A percentile compares a stretch with the other conserved stretches of the same genome.
phyloP scores from a whole-genome alignment of 1,140 invertebrate genomes.

The Drosophila asahinai region DNA sequence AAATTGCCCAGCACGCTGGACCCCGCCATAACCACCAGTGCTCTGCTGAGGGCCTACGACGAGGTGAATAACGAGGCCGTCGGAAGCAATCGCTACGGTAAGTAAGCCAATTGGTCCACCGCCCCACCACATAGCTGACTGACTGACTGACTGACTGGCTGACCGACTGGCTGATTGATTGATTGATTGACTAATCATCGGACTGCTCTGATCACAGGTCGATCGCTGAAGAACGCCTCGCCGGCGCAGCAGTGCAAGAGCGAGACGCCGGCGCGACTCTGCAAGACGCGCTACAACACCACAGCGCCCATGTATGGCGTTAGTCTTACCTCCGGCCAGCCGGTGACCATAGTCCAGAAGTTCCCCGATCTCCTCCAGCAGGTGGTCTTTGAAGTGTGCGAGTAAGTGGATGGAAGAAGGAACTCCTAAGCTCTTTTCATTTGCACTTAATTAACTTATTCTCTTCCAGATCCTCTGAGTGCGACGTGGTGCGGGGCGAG shows the following conservation, averaged over 20 bases:
- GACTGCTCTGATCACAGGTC: constrained; percentile 58
- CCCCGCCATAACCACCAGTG: constrained; percentile 89
- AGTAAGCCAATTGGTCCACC: constrained; percentile 62
- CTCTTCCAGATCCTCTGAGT: constrained; percentile 91
- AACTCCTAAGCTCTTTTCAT: background rate
- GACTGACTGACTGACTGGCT: constrained; percentile 31
- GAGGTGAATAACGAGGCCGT: constrained; percentile 85
- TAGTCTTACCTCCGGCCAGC: constrained; percentile 95
- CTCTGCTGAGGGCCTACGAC: constrained; percentile 88
- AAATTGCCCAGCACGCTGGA: constrained; percentile 88
- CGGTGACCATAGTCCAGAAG: constrained; percentile 97
- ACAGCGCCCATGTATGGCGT: constrained; percentile 97
- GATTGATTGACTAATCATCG: constrained; percentile 39
- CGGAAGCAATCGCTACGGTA: constrained; percentile 82
- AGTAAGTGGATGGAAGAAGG: constrained; percentile 86
- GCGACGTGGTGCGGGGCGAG: constrained; percentile 94
- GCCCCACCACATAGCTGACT: constrained; percentile 37
- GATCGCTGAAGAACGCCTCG: constrained; percentile 68
- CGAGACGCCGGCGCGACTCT: constrained; percentile 90
- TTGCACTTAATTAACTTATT: background rate
- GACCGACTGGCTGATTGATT: constrained; percentile 31
- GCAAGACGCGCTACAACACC: constrained; percentile 95
- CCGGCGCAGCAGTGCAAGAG: constrained; percentile 86
- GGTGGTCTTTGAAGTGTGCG: constrained; percentile 96
- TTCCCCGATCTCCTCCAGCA: constrained; percentile 97